Conservation (phyloP, 2,888 invertebrate genomes). For the Apotomis betuletana region DNA sequence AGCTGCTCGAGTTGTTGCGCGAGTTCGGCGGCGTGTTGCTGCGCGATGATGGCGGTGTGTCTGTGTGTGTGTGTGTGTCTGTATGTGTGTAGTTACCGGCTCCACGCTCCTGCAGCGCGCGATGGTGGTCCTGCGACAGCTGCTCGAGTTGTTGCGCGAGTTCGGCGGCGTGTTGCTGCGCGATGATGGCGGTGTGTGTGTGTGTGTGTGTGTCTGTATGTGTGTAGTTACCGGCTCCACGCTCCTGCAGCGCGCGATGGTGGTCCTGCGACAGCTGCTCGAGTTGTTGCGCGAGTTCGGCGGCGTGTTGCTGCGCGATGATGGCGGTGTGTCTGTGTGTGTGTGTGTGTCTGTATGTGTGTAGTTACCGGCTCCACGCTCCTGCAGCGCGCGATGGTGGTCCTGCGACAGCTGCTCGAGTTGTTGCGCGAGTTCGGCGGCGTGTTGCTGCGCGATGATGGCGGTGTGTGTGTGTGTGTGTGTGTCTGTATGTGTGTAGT, state of each 20-base stretch:
- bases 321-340: neutral
- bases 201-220: too few relatives aligned
- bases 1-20: too few relatives aligned
- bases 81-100: too few relatives aligned
- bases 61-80: too few relatives aligned
- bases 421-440: constrained; percentile 82
- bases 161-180: neutral
- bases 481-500: too few relatives aligned
- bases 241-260: too few relatives aligned
- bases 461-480: neutral
- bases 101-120: neutral
- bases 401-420: constrained; percentile 71
- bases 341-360: neutral
- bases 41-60: too few relatives aligned
- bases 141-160: constrained; percentile 2
- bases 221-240: too few relatives aligned
- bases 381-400: constrained; percentile 57
- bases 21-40: too few relatives aligned
- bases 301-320: neutral
- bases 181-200: too few relatives aligned
- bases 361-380: constrained; percentile 58
- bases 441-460: constrained; percentile 53
- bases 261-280: too few relatives aligned
- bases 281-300: too few relatives aligned
- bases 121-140: constrained; percentile 12